Percentiles rank a stretch among this genome's conserved stretches.
Evolutionary conservation across 2,113 vertebrate genomes (phyloP).

Genomic region (Marmota flaviventris): DNA sequence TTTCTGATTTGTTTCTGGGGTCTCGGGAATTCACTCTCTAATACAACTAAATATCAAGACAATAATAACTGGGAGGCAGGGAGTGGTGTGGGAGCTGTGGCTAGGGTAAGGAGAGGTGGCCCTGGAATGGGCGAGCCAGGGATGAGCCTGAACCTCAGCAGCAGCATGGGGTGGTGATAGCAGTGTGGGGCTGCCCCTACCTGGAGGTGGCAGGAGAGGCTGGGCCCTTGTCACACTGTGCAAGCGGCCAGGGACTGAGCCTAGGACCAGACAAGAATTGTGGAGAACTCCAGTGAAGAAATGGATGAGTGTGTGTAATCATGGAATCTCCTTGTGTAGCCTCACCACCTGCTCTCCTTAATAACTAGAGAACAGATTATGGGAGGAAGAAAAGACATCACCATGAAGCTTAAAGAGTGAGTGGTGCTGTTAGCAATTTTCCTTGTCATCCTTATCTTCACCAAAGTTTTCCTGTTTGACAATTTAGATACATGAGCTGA

Average conservation of each 20-base stretch:
- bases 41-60: not conserved
- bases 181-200: conserved; percentile 72
- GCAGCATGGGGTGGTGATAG: conserved; percentile 71
- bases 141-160: conserved; percentile 57
- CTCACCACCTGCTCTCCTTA: conserved; percentile 77
- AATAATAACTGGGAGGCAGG: no score
- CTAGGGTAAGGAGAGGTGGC: conserved; percentile 29
- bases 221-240: conserved; percentile 38
- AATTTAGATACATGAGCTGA: conserved; percentile 96
- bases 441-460: conserved; percentile 97
- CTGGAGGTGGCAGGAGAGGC: conserved; percentile 63
- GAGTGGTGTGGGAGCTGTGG: no score
- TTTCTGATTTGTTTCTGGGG: not conserved
- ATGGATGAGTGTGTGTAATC: conserved; percentile 66
- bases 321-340: conserved; percentile 77
- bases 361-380: conserved; percentile 62
- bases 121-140: conserved; percentile 59
- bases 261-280: conserved; percentile 82
- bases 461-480: conserved; percentile 98
- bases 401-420: conserved; percentile 99
- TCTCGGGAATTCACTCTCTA: not conserved
- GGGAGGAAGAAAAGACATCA: conserved; percentile 80
- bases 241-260: conserved; percentile 57
- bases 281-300: conserved; percentile 68
- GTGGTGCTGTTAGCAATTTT: conserved; percentile 96